Conservation (phyloP, 2,797 vertebrate genomes). For the Aotus griseimembra region DNA sequence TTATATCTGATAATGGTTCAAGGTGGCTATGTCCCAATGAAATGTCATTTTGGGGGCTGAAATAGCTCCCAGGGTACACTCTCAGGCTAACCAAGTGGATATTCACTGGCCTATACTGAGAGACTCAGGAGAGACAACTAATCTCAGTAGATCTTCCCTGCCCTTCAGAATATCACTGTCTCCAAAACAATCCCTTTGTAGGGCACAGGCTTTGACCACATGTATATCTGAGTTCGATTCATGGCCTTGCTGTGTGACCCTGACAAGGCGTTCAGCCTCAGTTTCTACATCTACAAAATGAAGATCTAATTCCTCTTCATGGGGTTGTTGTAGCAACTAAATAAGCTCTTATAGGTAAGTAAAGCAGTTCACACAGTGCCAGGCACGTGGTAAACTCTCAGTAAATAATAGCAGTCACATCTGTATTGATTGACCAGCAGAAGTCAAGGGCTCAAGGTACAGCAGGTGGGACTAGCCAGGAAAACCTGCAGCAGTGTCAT, state of each 20-base stretch:
- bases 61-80: background rate
- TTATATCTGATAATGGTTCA: background rate
- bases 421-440: background rate
- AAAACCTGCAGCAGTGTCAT: background rate
- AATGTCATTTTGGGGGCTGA: background rate
- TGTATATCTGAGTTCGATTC: background rate
- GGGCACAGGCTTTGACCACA: background rate
- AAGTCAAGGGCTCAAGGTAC: background rate
- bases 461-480: background rate
- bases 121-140: background rate
- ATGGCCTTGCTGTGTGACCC: background rate
- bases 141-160: background rate
- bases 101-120: background rate
- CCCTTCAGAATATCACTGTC: background rate
- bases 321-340: background rate
- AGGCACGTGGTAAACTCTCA: background rate
- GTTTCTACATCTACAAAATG: slow-evolving; percentile 11
- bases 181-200: background rate
- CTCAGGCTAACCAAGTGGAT: no score
- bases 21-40: background rate
- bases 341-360: background rate
- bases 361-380: background rate
- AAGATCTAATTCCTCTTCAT: background rate
- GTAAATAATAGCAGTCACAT: background rate
- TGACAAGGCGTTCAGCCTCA: background rate